Evolutionary conservation across 2,113 vertebrate genomes (phyloP), one percentile per base, ranked within the genome.

Genomic region (Istiophorus platypterus): DNA sequence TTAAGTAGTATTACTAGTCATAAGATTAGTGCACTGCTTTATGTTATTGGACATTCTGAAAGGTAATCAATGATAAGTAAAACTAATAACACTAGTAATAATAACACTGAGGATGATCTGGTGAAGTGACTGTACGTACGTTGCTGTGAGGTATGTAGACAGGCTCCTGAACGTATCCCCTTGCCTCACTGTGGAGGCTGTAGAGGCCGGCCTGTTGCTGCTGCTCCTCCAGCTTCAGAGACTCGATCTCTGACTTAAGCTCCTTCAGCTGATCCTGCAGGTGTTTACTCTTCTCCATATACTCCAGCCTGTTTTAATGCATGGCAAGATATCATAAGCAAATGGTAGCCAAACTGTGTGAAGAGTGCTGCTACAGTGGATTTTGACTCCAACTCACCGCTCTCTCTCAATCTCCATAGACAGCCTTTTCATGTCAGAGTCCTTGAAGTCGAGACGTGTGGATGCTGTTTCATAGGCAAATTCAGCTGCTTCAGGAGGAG

Each of bases 361-460:
- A 26, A 15, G 65, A 72, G 11, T 12, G 18, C 20, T 1, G 4
- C 7, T 49, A 27, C 26, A 5, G 22, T 34, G 10, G 31, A 52
- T 57, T 58, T 76, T 7, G 64, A 52, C 58, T 66, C 34, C 3
- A 13, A 41, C 76, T 45, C 79, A 97, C 97, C 97, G 95, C 91
- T 99, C 97, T 86, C 95, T 95, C 89, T 98, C 96, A 6, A 98
- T 98, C 92, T 99, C 97, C 94, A 99, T 96, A 15, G 97, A 98
- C 3, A 98, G 93, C 72, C 97, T 95, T 90, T 98, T 99, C 94
- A 98, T 97, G 92, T 98, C 97, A 0, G 96, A 95, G 88, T 98
- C 97, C 85, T 96, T 96, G 82, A 97, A 96, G 89, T 98, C 96
- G 64, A 96, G 90, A 39, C 95, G 95, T 39, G 92, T 27, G 0